Evolutionary conservation across 2,113 vertebrate genomes (phyloP).

Genomic region (Melanostigma gelatinosum): DNA sequence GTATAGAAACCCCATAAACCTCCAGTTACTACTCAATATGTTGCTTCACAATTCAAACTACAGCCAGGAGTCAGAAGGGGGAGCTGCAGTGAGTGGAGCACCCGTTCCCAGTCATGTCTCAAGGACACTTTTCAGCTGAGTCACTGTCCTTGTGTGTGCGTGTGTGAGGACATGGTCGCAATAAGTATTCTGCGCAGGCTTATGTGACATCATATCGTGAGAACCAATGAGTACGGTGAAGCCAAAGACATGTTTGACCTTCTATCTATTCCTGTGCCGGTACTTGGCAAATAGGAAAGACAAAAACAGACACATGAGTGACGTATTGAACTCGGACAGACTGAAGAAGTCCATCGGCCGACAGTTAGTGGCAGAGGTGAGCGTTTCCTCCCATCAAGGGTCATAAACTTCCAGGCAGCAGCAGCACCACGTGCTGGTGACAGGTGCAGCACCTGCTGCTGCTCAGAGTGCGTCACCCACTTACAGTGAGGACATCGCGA

Average conservation of each 20-base stretch:
- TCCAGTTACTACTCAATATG: too few relatives aligned
- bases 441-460: constrained; percentile 74
- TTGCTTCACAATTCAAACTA: background rate
- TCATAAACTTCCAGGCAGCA: constrained; percentile 41
- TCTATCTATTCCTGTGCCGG: background rate
- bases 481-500: constrained; percentile 35
- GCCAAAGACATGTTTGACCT: background rate
- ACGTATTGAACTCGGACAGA: background rate
- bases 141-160: constrained; percentile 39
- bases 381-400: constrained; percentile 12
- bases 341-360: background rate
- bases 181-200: background rate
- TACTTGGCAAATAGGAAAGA: background rate
- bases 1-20: too few relatives aligned
- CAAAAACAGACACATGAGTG: background rate
- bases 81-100: constrained; percentile 52
- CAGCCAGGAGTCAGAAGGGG: constrained; percentile 46
- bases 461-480: constrained; percentile 58
- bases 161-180: constrained; percentile 3
- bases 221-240: background rate
- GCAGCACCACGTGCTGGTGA: constrained; percentile 55
- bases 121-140: constrained; percentile 76
- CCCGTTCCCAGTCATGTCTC: constrained; percentile 41
- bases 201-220: background rate
- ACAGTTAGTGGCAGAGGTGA: constrained; percentile 10